Evolutionary conservation across 2,888 invertebrate species (phyloP).

Genomic region (Gasteruption jaculator): DNA sequence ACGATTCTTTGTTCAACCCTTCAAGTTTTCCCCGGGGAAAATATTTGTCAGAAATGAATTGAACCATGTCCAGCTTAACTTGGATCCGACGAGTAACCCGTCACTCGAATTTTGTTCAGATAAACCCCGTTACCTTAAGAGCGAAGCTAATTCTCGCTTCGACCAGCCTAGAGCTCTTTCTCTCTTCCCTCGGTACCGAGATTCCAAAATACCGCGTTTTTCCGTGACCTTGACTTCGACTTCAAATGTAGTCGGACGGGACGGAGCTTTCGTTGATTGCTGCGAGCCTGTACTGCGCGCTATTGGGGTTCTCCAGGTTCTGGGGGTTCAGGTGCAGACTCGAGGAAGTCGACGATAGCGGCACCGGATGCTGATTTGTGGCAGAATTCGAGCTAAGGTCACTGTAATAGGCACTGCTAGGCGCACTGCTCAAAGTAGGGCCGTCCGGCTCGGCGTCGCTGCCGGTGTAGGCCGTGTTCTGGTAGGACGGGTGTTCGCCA

Average conservation of each 20-base stretch:
- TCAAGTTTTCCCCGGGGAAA: constrained; percentile 4
- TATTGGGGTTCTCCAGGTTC: constrained; percentile 28
- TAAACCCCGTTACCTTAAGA: too few relatives aligned
- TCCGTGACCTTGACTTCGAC: neutral
- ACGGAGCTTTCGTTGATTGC: constrained; percentile 47
- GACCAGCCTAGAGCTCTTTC: too few relatives aligned
- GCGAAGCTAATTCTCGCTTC: too few relatives aligned
- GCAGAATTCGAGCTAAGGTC: constrained; percentile 56
- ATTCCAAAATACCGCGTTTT: neutral
- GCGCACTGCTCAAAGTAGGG: constrained; percentile 56
- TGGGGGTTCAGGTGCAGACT: constrained; percentile 30
- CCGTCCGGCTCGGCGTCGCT: constrained; percentile 56
- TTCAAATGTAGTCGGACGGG: constrained; percentile 47
- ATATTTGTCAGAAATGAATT: too few relatives aligned
- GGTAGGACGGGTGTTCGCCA: constrained; percentile 59
- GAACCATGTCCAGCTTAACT: constrained; percentile 6
- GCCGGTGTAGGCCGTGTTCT: constrained; percentile 65
- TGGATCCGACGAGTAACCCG: too few relatives aligned
- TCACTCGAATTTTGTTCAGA: too few relatives aligned
- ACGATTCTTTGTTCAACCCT: constrained; percentile 8
- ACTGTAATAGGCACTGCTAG: constrained; percentile 73
- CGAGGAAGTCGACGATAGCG: constrained; percentile 23
- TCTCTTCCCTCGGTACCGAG: neutral
- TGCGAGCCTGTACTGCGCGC: constrained; percentile 41
- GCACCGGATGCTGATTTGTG: constrained; percentile 36